These are phyloP conservation scores for Pseudomyrmex sp. DNA, from an alignment of 1,140 invertebrate genomes.

Conservation along the genomic window DNA sequence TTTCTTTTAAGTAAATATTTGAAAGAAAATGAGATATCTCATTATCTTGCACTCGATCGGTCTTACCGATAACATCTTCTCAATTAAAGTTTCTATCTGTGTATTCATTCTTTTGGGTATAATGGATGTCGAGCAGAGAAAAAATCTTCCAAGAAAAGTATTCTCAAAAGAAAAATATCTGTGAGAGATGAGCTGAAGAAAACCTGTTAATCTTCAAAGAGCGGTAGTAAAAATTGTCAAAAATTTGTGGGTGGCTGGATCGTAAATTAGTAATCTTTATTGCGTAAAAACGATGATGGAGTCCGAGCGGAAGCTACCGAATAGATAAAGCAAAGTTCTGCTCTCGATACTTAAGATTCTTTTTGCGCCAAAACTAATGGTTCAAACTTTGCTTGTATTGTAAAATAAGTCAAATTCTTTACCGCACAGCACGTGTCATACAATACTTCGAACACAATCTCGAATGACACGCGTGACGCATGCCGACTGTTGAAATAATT, in stretches of 20 bases:
- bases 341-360: slow-evolving; percentile 48
- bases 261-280: slow-evolving; percentile 79
- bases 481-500: slow-evolving; percentile 72
- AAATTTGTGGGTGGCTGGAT: slow-evolving; percentile 6
- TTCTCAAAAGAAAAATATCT: too few species aligned
- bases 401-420: slow-evolving; percentile 31
- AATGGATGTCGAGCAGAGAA: too few species aligned
- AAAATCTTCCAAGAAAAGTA: too few species aligned
- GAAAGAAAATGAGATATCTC: too few species aligned
- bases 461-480: slow-evolving; percentile 80
- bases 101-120: background rate
- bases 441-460: background rate
- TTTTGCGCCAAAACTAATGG: slow-evolving; percentile 65
- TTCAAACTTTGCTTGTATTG: slow-evolving; percentile 35
- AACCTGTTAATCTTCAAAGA: background rate
- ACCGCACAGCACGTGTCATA: background rate
- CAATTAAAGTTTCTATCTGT: too few species aligned
- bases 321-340: slow-evolving; percentile 32
- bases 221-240: background rate
- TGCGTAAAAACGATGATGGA: slow-evolving; percentile 51
- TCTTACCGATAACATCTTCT: too few species aligned
- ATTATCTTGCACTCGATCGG: too few species aligned
- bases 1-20: background rate
- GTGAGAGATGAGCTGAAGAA: too few species aligned
- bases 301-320: background rate